phyloP scores from a whole-genome alignment of 2,888 invertebrate species.

The Mactromeris polynyma region DNA sequence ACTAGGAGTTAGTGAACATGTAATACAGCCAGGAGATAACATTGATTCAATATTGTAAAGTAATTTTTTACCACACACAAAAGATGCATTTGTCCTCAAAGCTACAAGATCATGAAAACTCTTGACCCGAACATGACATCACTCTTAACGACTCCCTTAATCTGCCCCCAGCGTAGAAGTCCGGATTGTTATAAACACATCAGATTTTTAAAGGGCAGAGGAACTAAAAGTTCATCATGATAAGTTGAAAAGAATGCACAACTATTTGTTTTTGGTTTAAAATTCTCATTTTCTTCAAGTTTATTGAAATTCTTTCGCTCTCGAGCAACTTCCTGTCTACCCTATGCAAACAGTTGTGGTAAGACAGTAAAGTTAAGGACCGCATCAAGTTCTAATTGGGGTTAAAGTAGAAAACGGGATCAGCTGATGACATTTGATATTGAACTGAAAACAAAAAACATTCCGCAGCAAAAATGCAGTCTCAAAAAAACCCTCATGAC shows the following conservation, averaged over 20 bases:
- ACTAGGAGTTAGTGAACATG: conserved; percentile 8
- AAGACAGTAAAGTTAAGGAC: conserved; percentile 10
- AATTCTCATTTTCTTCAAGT: conserved; percentile 13
- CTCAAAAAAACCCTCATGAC: neutral
- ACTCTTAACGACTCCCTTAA: neutral
- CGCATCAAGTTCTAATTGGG: conserved; percentile 1
- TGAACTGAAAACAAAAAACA: neutral
- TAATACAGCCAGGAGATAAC: neutral
- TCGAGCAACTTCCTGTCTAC: conserved; percentile 31
- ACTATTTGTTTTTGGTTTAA: conserved; percentile 36
- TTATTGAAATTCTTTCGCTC: conserved; percentile 34
- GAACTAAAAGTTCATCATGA: conserved; percentile 5
- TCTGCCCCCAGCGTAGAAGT: conserved; percentile 1
- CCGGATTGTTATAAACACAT: neutral
- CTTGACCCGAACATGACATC: conserved; percentile 10
- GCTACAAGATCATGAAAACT: neutral
- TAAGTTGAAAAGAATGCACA: conserved; percentile 7
- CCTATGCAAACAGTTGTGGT: conserved; percentile 25
- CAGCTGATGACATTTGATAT: neutral
- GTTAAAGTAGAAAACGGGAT: neutral
- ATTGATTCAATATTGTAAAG: neutral
- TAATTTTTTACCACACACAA: conserved; percentile 1
- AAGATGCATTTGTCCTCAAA: conserved; percentile 10
- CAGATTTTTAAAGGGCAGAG: neutral
- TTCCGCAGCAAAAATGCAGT: neutral